Base-by-base conservation (phyloP, 37 sponge, comb jelly and placozoan genomes). In the Dysidea cf. avara region DNA sequence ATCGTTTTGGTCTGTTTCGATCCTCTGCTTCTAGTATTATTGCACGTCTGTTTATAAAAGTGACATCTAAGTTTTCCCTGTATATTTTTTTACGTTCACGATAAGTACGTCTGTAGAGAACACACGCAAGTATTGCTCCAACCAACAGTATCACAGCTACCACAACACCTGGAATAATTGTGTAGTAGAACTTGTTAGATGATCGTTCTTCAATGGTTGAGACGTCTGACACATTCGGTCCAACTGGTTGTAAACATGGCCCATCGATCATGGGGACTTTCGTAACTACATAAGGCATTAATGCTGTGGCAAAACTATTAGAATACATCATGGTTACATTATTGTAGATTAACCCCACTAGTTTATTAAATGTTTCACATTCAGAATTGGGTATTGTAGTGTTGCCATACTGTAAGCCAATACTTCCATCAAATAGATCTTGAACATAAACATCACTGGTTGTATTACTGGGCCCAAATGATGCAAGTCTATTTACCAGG, bases 401-500 rank as follows among this genome's bases (percentile, higher is more conserved):
- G 39, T 76, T 87, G 28, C 51, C 54, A 53, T 81, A 87, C 2
- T 77, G 40, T 11, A 87, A 49, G 2, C 38, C 63, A 35, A 87
- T 52, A 18, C 75, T 74, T 14, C 87, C 81, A 14, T 54, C 60
- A 1, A 13, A 7, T 28, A 71, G 71, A 2, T 5, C 50, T 2
- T 17, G 29, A 0, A 87, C 21, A 26, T 58, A 68, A 34, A 80
- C 63, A n/a, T n/a, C n/a, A 2, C 35, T 51, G 17, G 53, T 39
- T 34, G 77, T 29, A 31, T 54, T 68, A 36, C 56, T 6, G 5
- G n/a, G 43, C 11, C 43, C 53, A 7, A 21, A 47, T 32, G 14
- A 3, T 25, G 74, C 20, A 9, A 81, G 67, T 0, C 39, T 13
- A 11, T 46, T 36, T 0, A 74, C 76, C 4, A 87, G 50, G 14